Percentiles rank a stretch among this genome's conserved stretches.
Evolutionary conservation across 2,888 invertebrate species (phyloP).

Genomic region (Melieria omissa): DNA sequence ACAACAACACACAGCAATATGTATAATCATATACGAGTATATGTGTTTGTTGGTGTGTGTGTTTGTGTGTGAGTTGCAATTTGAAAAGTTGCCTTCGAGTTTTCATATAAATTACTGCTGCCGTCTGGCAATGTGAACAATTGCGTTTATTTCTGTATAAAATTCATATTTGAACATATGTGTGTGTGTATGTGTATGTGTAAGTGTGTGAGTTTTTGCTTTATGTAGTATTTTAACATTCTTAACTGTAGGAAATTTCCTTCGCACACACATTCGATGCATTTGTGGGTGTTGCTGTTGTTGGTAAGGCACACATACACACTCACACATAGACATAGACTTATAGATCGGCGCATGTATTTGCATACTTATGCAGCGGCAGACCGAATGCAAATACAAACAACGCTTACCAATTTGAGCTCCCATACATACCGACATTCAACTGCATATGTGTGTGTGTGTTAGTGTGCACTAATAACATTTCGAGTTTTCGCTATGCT

Average conservation of each 20-base stretch:
- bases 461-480: neutral
- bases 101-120: too few species aligned
- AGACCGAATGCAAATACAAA: too few species aligned
- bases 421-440: neutral
- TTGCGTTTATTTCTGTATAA: neutral
- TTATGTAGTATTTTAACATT: neutral
- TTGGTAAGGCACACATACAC: neutral
- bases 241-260: neutral
- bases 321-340: neutral
- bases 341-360: neutral
- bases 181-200: neutral
- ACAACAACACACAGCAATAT: too few species aligned
- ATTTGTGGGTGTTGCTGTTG: neutral
- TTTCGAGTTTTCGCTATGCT: conserved; percentile 1
- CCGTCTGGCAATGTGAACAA: neutral
- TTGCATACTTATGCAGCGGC: too few species aligned
- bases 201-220: neutral
- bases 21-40: too few species aligned
- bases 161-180: neutral
- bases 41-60: too few species aligned
- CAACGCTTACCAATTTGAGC: conserved; percentile 30
- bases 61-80: too few species aligned
- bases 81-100: too few species aligned
- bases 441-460: neutral
- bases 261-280: neutral